phyloP scores from a whole-genome alignment of 2,888 invertebrate species.

The Lasioglossum vierecki region DNA sequence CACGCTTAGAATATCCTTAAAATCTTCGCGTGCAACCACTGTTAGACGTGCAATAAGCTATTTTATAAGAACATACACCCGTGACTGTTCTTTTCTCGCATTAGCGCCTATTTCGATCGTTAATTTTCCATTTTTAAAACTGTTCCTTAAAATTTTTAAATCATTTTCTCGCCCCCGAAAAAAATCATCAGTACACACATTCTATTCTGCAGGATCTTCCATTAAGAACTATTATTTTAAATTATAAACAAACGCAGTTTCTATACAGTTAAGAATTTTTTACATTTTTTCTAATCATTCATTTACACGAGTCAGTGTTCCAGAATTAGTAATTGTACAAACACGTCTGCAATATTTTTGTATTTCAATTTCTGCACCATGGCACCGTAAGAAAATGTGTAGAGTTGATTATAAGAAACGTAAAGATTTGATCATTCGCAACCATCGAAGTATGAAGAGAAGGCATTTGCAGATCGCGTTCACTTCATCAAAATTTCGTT shows the following conservation, averaged over 20 bases:
- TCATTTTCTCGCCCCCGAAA: too few relatives aligned
- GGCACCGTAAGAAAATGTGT: not conserved
- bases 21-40: conserved; percentile 66
- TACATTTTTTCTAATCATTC: too few relatives aligned
- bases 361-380: not conserved
- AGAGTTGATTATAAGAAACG: not conserved
- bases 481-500: not conserved
- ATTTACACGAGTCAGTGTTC: too few relatives aligned
- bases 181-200: too few relatives aligned
- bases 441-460: not conserved
- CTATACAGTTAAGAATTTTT: too few relatives aligned
- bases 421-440: not conserved
- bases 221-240: too few relatives aligned
- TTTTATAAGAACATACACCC: conserved; percentile 54
- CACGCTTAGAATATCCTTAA: conserved; percentile 52
- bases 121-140: not conserved
- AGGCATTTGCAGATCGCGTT: not conserved
- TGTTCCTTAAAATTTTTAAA: not conserved
- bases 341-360: not conserved
- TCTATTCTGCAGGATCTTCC: too few relatives aligned
- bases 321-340: not conserved
- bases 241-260: too few relatives aligned
- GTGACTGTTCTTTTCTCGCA: conserved; percentile 38
- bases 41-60: conserved; percentile 61
- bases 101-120: not conserved